A percentile compares a stretch with the other conserved stretches of the same genome.
Conservation (phyloP, 2,888 invertebrate genomes). For the Drosophila rubida region DNA sequence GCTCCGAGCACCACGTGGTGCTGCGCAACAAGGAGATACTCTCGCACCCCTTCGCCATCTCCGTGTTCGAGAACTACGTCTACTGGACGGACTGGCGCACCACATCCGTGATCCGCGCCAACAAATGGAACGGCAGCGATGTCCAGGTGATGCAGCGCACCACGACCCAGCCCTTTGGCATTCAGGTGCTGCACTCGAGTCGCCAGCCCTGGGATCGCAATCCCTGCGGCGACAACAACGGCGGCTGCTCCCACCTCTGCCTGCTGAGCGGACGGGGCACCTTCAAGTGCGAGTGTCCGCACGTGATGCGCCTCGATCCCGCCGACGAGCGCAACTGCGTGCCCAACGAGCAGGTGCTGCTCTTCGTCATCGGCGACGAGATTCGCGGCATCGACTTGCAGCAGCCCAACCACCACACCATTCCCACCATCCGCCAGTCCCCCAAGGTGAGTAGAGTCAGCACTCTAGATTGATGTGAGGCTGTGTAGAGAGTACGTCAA, state of each 20-base stretch:
- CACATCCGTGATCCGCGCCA: constrained; percentile 93
- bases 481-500: too few species aligned
- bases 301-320: constrained; percentile 91
- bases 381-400: constrained; percentile 93
- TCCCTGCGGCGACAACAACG: constrained; percentile 90
- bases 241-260: constrained; percentile 93
- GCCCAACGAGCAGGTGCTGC: constrained; percentile 92
- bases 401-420: constrained; percentile 91
- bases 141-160: constrained; percentile 92
- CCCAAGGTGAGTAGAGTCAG: constrained; percentile 72
- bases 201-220: constrained; percentile 88
- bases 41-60: constrained; percentile 95
- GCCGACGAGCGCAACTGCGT: constrained; percentile 86
- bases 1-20: constrained; percentile 88
- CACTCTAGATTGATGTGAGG: too few species aligned
- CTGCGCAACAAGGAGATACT: constrained; percentile 90
- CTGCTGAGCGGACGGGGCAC: constrained; percentile 88
- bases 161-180: constrained; percentile 95
- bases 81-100: constrained; percentile 98
- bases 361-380: constrained; percentile 91
- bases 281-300: constrained; percentile 93
- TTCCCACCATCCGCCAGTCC: constrained; percentile 90
- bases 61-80: constrained; percentile 93
- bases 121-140: constrained; percentile 94
- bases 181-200: constrained; percentile 92